Conservation (phyloP, 2,113 vertebrate species). For the Ceyx cyanopectus region DNA sequence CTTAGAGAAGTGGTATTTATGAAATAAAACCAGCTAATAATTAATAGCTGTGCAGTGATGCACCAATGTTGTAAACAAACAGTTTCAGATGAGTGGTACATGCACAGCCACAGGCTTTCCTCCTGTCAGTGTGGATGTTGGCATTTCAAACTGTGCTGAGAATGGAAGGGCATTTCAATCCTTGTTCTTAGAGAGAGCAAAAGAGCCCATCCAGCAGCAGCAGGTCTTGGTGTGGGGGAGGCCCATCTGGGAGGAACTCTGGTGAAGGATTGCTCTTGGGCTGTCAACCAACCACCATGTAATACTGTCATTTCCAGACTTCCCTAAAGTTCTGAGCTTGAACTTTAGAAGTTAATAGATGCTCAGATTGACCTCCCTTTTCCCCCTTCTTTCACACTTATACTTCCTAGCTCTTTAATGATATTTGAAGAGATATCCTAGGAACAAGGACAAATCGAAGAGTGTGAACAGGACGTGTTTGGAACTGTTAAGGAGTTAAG, state of each 20-base stretch:
- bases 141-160: background rate
- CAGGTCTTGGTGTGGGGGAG: background rate
- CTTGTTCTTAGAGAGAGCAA: background rate
- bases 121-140: rapidly evolving
- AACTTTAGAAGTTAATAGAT: background rate
- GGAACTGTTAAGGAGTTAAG: background rate
- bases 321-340: background rate
- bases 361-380: background rate
- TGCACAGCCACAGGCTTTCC: background rate
- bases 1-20: background rate
- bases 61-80: background rate
- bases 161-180: background rate
- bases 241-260: rapidly evolving
- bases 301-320: background rate
- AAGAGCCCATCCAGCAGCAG: background rate
- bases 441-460: background rate
- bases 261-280: background rate
- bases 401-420: background rate
- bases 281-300: rapidly evolving
- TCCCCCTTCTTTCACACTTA: background rate
- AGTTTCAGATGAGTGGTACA: background rate
- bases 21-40: background rate
- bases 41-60: background rate
- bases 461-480: background rate
- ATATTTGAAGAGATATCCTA: background rate